A percentile compares a stretch with the other conserved stretches of the same genome.
Conservation (phyloP, 2,888 invertebrate genomes). For the Pilophorus perplexus region DNA sequence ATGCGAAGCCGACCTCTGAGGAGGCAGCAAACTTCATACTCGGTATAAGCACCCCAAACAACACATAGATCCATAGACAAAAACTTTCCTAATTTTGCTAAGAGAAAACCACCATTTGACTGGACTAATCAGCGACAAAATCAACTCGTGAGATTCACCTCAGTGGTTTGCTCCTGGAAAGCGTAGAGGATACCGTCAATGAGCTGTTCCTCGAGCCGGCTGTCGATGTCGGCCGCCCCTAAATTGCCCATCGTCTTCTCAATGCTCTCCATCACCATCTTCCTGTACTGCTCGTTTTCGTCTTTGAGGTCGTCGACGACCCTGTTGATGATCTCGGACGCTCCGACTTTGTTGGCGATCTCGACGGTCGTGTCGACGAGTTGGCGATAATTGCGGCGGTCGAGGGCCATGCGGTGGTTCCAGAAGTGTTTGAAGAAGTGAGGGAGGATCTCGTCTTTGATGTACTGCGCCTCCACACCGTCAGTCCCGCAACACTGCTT, state of each 20-base stretch:
- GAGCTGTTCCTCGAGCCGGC: constrained; percentile 94
- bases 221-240: constrained; percentile 97
- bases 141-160: constrained; percentile 58
- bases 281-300: constrained; percentile 98
- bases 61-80: no score
- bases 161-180: constrained; percentile 99
- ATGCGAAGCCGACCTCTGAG: no score
- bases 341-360: constrained; percentile 99
- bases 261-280: constrained; percentile 99
- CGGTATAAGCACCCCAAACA: no score
- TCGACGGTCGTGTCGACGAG: constrained; percentile 99
- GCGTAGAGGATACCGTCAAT: constrained; percentile 99
- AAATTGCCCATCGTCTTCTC: constrained; percentile 98
- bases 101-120: neutral
- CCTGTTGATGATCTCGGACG: constrained; percentile 96
- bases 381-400: constrained; percentile 90
- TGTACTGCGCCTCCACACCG: constrained; percentile 98
- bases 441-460: constrained; percentile 97
- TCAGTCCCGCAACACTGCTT: constrained; percentile 99
- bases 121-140: neutral
- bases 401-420: constrained; percentile 99
- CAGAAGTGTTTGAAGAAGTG: constrained; percentile 99
- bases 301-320: constrained; percentile 99
- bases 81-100: no score
- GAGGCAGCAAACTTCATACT: no score